Base-by-base conservation (phyloP, 2,113 vertebrate genomes). In the Callocephalon fimbriatum region DNA sequence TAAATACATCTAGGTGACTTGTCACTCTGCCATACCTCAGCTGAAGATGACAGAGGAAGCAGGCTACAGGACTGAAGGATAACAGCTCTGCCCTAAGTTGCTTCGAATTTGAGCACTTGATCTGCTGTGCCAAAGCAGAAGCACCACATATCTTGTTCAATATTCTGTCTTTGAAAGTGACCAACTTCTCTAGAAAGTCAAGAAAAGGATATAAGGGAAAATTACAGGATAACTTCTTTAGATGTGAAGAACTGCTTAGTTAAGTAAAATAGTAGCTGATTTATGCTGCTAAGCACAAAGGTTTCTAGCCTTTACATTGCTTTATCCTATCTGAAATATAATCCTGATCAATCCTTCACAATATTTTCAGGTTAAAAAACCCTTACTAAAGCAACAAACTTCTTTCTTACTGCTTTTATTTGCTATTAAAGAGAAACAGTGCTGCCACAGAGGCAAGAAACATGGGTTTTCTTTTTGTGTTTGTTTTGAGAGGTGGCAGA, bases 1-100 rank as follows among this genome's bases (percentile, higher is more conserved):
- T 96, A 97, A 93, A 88, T 65, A 76, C n/a, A 44, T 94, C 40
- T 26, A 90, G 65, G 47, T 92, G 38, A 75, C 26, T 82, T 96
- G 94, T 97, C 97, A 93, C 63, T 87, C 47, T 22, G n/a, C 93
- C 40, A 37, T 76, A 78, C 45, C 25, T 51, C n/a, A 20, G 47
- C 48, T 74, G 74, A 68, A 73, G 89, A 88, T 93, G 91, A 84
- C 79, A 63, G 31, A 38, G 67, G 72, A 59, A 82, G 53, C 32
- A 40, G 73, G 45, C 54, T 76, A 32, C n/a, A 63, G 74, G 59
- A 62, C 86, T 3, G 7, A 63, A 95, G 72, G 65, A 86, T 23
- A 68, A 7, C 77, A 73, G 67, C 85, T 90, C 44, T 45, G 54
- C 38, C 0, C 0, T 20, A 40, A 66, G 38, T 90, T 25, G 2